Percentiles rank a stretch among this genome's conserved stretches.
Evolutionary conservation across 2,888 invertebrate species (phyloP).

Genomic region (Hermaeophaga mercurialis): DNA sequence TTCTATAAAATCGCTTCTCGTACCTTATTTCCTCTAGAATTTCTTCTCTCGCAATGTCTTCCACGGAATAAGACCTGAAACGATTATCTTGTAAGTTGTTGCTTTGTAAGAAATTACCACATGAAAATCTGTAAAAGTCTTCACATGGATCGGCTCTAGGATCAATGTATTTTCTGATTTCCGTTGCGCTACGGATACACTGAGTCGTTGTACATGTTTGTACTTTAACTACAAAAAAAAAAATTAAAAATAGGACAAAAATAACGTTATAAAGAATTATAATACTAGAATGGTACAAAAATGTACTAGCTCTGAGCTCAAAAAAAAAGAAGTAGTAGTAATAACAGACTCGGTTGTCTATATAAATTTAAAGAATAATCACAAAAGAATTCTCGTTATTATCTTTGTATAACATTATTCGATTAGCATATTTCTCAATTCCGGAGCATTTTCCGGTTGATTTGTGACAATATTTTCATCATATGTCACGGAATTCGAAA

Average conservation of each 20-base stretch:
- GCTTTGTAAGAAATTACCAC: constrained; percentile 71
- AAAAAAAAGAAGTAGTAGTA: too few species aligned
- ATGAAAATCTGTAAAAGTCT: constrained; percentile 78
- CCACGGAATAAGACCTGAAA: constrained; percentile 35
- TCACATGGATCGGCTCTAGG: constrained; percentile 72
- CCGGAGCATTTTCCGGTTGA: neutral
- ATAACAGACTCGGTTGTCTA: too few species aligned
- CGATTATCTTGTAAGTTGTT: constrained; percentile 68
- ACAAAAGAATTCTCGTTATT: too few species aligned
- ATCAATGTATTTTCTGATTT: constrained; percentile 70
- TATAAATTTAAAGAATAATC: too few species aligned
- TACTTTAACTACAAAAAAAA: constrained; percentile 34
- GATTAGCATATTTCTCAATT: too few species aligned
- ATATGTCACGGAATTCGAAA: neutral
- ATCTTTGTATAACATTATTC: too few species aligned
- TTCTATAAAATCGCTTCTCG: too few species aligned
- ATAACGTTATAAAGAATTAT: too few species aligned
- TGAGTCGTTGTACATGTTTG: constrained; percentile 42
- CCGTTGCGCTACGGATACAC: constrained; percentile 62
- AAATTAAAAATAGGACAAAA: too few species aligned
- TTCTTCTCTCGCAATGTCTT: constrained; percentile 42
- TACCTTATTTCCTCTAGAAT: constrained; percentile 43
- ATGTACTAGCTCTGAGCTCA: too few species aligned
- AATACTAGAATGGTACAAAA: too few species aligned
- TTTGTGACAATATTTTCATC: neutral